Conservation (phyloP, 2,797 vertebrate species). For the Columba guinea region DNA sequence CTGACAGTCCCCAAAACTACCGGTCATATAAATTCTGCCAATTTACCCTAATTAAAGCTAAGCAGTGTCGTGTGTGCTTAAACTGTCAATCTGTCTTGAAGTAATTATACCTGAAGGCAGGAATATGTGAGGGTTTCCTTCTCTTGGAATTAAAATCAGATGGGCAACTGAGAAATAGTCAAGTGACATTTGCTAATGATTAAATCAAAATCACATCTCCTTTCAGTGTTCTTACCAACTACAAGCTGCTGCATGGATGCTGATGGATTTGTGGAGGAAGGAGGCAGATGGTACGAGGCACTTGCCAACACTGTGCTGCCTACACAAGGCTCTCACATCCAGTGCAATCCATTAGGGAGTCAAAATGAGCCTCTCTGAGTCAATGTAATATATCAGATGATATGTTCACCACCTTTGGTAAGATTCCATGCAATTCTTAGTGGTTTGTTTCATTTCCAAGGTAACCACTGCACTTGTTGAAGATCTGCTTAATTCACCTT, state of each 20-base stretch:
- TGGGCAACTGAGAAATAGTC: constrained; percentile 71
- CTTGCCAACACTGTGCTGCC: background rate
- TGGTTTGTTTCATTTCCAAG: background rate
- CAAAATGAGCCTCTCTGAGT: background rate
- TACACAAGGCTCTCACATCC: background rate
- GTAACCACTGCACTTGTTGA: background rate
- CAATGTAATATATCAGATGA: fast-evolving
- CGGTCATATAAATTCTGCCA: constrained; percentile 75
- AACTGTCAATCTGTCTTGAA: constrained; percentile 82
- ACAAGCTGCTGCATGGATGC: constrained; percentile 38
- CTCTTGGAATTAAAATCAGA: constrained; percentile 83
- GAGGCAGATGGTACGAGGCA: constrained; percentile 51
- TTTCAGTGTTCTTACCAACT: constrained; percentile 4
- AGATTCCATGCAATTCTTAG: background rate
- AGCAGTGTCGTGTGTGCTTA: constrained; percentile 80
- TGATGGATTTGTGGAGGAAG: constrained; percentile 45
- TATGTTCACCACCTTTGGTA: background rate
- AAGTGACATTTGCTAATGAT: constrained; percentile 69
- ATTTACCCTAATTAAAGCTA: constrained; percentile 78
- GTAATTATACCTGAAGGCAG: constrained; percentile 86
- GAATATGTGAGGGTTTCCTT: constrained; percentile 79
- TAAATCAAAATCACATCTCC: constrained; percentile 68
- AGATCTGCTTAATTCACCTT: background rate
- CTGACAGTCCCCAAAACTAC: constrained; percentile 72
- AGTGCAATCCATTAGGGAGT: background rate